Conservation (phyloP, 2,888 invertebrate species). For the Melipona beecheii region DNA sequence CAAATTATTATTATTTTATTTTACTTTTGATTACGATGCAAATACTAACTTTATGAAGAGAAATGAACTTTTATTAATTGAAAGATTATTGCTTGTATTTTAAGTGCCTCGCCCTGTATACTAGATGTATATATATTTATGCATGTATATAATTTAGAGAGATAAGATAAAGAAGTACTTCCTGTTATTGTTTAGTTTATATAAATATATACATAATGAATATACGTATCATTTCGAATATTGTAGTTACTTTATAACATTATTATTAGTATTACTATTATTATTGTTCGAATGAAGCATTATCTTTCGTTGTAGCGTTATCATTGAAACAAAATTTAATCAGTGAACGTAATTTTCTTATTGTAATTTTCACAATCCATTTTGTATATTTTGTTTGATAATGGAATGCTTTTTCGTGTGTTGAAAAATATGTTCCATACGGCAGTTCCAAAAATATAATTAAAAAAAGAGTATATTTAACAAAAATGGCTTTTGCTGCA, state of each 20-base stretch:
- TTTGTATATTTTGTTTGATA: background rate
- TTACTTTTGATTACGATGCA: background rate
- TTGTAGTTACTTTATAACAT: conserved; percentile 74
- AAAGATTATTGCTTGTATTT: conserved; percentile 34
- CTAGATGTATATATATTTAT: conserved; percentile 64
- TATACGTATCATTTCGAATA: conserved; percentile 46
- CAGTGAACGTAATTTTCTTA: background rate
- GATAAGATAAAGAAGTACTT: conserved; percentile 19
- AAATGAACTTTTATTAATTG: background rate
- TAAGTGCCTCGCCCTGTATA: conserved; percentile 56
- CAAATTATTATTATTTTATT: background rate
- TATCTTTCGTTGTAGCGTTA: conserved; percentile 16
- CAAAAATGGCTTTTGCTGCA: conserved; percentile 44
- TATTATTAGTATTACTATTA: conserved; percentile 43
- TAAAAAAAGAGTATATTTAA: conserved; percentile 41
- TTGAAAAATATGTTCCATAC: conserved; percentile 52
- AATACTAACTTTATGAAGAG: background rate
- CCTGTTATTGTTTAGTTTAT: conserved; percentile 6
- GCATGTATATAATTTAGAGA: conserved; percentile 54
- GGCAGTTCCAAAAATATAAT: conserved; percentile 51
- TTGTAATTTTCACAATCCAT: conserved; percentile 4
- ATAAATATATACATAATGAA: conserved; percentile 11
- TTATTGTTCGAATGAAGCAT: conserved; percentile 33
- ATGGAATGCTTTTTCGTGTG: conserved; percentile 47
- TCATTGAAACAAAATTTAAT: background rate